Evolutionary conservation across 2,113 vertebrate species (phyloP).

Genomic region (Pithys albifrons): DNA sequence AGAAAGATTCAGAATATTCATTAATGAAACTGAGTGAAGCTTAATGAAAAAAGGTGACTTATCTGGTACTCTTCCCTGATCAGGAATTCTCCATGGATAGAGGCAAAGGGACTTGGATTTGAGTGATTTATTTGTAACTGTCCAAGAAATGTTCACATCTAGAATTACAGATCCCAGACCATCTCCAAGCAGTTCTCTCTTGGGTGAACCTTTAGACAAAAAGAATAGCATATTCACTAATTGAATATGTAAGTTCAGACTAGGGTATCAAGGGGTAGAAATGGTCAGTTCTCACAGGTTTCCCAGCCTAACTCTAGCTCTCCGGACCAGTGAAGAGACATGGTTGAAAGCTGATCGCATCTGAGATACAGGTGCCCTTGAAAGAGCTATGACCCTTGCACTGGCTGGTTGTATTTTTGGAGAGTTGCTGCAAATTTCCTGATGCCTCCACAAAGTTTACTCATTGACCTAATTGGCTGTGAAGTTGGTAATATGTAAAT

Average conservation of each 20-base stretch:
- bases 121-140: not conserved
- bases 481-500: conserved; percentile 32
- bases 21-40: not conserved
- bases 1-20: not conserved
- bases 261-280: not conserved
- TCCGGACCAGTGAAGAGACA: not conserved
- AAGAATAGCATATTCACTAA: not conserved
- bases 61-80: not conserved
- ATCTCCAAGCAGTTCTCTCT: not conserved
- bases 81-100: not conserved
- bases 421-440: not conserved
- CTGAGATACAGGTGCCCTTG: not conserved
- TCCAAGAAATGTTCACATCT: not conserved
- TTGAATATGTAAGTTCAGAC: not conserved
- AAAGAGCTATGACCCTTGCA: not conserved
- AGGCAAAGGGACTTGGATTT: not conserved
- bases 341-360: not conserved
- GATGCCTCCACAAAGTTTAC: not conserved
- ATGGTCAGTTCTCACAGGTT: not conserved
- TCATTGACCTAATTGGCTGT: not conserved
- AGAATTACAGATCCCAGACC: not conserved
- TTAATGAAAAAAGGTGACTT: not conserved
- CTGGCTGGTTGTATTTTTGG: not conserved
- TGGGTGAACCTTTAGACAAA: not conserved
- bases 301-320: not conserved